A percentile compares a stretch with the other conserved stretches of the same genome.
Conservation (phyloP, 2,113 vertebrate species). For the Pelusios castaneus region DNA sequence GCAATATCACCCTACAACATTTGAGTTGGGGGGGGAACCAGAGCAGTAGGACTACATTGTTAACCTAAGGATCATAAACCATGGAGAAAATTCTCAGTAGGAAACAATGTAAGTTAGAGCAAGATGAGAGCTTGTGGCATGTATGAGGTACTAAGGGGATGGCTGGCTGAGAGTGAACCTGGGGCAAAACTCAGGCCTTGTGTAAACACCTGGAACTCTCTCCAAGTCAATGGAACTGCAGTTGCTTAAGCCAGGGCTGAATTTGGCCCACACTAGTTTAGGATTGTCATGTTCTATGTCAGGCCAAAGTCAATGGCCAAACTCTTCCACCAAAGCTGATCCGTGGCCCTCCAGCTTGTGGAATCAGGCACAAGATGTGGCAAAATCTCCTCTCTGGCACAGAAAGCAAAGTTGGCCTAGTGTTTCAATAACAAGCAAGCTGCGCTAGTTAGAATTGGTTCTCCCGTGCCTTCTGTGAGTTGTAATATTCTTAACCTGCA, state of each 20-base stretch:
- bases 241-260: not conserved
- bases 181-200: not conserved
- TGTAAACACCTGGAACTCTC: not conserved
- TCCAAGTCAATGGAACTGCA: not conserved
- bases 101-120: too few species aligned
- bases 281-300: fast-evolving
- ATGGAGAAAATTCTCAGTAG: not conserved
- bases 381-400: not conserved
- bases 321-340: not conserved
- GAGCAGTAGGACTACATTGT: not conserved
- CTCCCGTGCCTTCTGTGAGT: not conserved
- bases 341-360: not conserved
- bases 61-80: fast-evolving
- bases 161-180: not conserved
- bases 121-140: not conserved
- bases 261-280: not conserved
- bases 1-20: not conserved
- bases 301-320: not conserved
- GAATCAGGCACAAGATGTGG: not conserved
- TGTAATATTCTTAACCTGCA: not conserved
- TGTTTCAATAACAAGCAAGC: not conserved
- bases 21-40: fast-evolving
- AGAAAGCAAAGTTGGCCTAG: not conserved
- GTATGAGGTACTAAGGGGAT: not conserved
- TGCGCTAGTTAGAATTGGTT: not conserved